phyloP scores from a whole-genome alignment of 2,797 vertebrate species.

The Chrysocyon brachyurus region DNA sequence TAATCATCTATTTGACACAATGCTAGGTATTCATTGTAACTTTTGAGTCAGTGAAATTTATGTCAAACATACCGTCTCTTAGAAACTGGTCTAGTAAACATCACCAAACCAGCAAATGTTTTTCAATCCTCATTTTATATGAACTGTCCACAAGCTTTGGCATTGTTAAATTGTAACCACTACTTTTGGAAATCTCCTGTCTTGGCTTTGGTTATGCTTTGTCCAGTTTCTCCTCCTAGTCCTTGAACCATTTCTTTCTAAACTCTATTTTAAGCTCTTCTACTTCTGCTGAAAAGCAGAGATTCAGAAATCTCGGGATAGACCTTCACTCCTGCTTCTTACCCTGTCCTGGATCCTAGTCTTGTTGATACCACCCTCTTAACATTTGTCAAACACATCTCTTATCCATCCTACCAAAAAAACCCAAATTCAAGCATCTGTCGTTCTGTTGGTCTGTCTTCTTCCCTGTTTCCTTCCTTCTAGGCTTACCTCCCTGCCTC shows the following conservation, averaged over 20 bases:
- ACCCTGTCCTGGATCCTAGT: neutral
- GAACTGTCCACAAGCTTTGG: neutral
- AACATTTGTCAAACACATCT: neutral
- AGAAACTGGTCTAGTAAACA: neutral
- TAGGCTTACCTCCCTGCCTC: neutral
- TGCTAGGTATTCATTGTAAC: neutral
- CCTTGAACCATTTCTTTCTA: neutral
- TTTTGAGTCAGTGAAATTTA: neutral
- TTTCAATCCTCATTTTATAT: neutral
- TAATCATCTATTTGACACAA: neutral
- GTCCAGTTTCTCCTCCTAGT: neutral
- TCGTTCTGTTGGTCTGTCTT: neutral
- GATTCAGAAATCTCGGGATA: neutral
- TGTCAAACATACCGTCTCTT: neutral
- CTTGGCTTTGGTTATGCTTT: neutral
- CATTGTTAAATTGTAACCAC: neutral
- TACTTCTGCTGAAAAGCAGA: neutral
- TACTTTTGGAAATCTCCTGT: neutral
- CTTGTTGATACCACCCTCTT: neutral
- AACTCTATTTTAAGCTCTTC: neutral
- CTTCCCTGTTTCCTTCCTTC: neutral
- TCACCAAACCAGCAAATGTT: conserved; percentile 3
- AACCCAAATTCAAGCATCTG: neutral
- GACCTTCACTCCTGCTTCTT: neutral
- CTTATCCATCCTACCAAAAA: neutral